Evolutionary conservation across 2,797 vertebrate genomes (phyloP).

Genomic region (Odontamblyopus rebecca): DNA sequence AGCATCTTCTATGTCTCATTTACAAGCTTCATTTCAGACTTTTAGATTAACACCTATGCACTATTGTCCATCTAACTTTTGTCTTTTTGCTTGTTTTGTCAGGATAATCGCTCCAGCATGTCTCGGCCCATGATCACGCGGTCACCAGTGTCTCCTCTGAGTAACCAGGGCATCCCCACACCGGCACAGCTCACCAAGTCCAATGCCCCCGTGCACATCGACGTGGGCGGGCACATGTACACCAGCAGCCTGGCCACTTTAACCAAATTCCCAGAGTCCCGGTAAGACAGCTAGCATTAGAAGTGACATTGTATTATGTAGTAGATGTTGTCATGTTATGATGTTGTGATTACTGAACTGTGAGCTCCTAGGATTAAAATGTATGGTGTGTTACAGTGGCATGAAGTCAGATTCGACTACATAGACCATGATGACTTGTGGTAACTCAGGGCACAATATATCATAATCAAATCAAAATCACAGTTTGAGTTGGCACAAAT

Average conservation of each 20-base stretch:
- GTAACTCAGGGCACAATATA: background rate
- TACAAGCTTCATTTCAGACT: background rate
- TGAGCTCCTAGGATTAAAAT: background rate
- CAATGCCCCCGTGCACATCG: constrained; percentile 97
- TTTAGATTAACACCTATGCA: background rate
- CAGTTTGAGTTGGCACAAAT: too few species aligned
- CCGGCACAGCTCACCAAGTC: constrained; percentile 98
- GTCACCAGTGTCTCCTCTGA: constrained; percentile 96
- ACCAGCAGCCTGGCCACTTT: constrained; percentile 98
- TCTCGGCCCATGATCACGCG: constrained; percentile 98
- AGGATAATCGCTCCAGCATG: constrained; percentile 98
- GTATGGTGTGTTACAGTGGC: background rate
- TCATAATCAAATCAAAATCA: background rate
- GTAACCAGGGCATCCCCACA: constrained; percentile 97
- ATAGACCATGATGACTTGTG: constrained; percentile 4
- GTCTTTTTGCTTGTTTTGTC: constrained; percentile 16
- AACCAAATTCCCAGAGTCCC: constrained; percentile 96
- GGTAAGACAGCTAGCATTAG: constrained; percentile 78
- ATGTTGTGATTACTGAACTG: background rate
- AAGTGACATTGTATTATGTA: background rate
- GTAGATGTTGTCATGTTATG: background rate
- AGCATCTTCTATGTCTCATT: background rate
- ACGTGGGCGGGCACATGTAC: constrained; percentile 99
- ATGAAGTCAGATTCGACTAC: background rate
- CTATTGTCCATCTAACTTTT: constrained; percentile 1